Evolutionary conservation across 1,140 invertebrate species (phyloP), one percentile per base, ranked within the genome.

Genomic region (Calliphora vicina): DNA sequence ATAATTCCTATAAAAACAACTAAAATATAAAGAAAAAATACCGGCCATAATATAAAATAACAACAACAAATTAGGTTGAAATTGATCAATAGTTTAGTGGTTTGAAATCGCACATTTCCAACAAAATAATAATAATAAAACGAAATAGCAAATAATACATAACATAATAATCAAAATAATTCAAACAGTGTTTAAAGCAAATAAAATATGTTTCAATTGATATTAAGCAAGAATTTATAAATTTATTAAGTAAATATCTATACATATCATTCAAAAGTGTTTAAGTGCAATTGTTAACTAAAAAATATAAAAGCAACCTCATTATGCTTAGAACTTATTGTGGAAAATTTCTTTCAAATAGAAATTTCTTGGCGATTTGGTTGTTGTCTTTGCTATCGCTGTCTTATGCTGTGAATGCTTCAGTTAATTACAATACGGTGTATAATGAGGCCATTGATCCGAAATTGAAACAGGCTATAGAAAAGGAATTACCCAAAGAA

Each of bases 401-500:
- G 23, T 3, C 17, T 13, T 10, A 13, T 4, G 20, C 42, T 1
- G 35, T 25, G 5, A 45, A 74, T 76, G 83, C 67, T 71, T 82
- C 76, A 76, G 81, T 61, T 84, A 87, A 85, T 84, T 89, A 90
- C 83, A 90, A 90, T 82, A 84, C 86, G 23, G 86, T 87, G 3
- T 90, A 90, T 84, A 90, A 90, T 84, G 83, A 85, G 25, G 86
- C 86, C 67, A 85, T 90, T n/a, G 85, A 84, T 61, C 84, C 86
- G 10, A 85, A 88, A 71, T 81, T 90, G 1, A 90, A 89, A 57
- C 83, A 89, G 73, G 86, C 87, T 67, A 90, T 90, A 71, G 80
- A 85, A 82, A 89, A 90, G 86, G 86, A 89, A 72, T 83, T 90
- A 80, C 88, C 89, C 84, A 90, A 90, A 81, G 85, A 90, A 83